Conservation (phyloP, 2,797 vertebrate species). For the Tauraco hartlaubi region DNA sequence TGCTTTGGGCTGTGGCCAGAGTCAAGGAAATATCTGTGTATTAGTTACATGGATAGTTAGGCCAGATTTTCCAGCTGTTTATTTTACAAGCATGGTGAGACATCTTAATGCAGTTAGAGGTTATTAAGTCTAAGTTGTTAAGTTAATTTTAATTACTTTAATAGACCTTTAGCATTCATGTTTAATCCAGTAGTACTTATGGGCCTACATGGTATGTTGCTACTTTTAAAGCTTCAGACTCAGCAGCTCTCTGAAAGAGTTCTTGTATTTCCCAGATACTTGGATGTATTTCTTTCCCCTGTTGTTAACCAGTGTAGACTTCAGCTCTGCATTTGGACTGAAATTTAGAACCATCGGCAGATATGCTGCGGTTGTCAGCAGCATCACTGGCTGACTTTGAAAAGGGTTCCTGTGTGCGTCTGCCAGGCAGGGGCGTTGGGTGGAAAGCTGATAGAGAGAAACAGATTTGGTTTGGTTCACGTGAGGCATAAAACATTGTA, state of each 20-base stretch:
- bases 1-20: background rate
- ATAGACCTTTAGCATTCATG: background rate
- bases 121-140: background rate
- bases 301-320: background rate
- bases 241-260: background rate
- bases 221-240: background rate
- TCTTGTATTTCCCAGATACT: background rate
- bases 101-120: background rate
- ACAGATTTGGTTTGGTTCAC: background rate
- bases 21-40: background rate
- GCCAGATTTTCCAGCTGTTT: conserved; percentile 36
- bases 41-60: background rate
- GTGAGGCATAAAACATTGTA: background rate
- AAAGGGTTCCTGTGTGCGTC: background rate
- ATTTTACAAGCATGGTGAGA: conserved; percentile 13
- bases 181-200: background rate
- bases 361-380: background rate
- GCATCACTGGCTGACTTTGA: background rate
- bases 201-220: background rate
- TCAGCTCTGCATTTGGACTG: background rate
- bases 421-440: background rate
- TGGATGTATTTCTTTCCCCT: background rate
- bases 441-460: background rate
- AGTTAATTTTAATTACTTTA: conserved; percentile 36
- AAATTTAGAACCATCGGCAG: background rate